Evolutionary conservation across 2,113 vertebrate genomes (phyloP), one percentile per base, ranked within the genome.

Genomic region (Cercopithecus mona): DNA sequence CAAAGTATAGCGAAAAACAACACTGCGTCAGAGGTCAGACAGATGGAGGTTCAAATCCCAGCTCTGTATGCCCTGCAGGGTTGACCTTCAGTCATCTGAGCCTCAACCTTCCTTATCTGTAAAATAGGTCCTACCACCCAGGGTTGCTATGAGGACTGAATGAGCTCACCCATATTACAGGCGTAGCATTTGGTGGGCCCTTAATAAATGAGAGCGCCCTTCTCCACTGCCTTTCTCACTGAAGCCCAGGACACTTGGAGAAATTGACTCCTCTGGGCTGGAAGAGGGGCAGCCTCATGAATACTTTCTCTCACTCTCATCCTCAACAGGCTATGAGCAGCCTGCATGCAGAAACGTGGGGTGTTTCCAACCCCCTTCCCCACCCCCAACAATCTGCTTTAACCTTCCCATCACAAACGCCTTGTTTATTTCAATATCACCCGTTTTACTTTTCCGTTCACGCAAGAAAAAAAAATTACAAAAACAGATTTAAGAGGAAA

Each of bases 401-500:
- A 97, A 73, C 98, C 98, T 97, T 91, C 97, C 97, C 96, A 93
- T 97, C 96, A 75, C 97, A 97, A 98, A 98, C 80, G 93, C 95
- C 97, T 97, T 40, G 20, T 97, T 98, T 97, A 96, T 98, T 97
- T 96, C 97, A 98, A 98, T 76, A 96, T 94, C 97, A 95, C 94
- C 88, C 86, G 90, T 98, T 97, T 98, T 96, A 97, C 97, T 98
- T 98, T 97, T 98, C 95, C 91, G 84, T 97, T 98, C 76, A 57
- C 59, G 75, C 48, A 85, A 95, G 98, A 95, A 92, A 83, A 93
- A 94, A 97, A 98, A 97, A 94, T 97, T 59, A 97, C 16, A 97
- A 97, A 98, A 98, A 98, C 87, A 85, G 97, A 98, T 98, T 98
- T 97, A 97, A 98, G 95, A 97, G 97, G 94, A 98, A 98, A 78